Percentiles rank a stretch among this genome's conserved stretches.
Conservation (phyloP, 2,113 vertebrate genomes). For the Elephas maximus region DNA sequence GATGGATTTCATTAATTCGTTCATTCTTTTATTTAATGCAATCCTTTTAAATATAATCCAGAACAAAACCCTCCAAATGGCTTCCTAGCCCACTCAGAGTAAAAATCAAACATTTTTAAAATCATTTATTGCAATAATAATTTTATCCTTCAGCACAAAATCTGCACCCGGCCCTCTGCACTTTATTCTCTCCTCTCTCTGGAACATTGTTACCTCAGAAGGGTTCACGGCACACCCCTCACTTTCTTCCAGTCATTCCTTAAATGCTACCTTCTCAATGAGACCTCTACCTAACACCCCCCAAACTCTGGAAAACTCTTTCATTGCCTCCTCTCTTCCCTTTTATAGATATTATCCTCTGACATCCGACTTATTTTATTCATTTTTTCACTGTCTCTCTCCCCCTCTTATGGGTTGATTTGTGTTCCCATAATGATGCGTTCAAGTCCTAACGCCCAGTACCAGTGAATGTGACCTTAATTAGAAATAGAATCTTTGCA, state of each 20-base stretch:
- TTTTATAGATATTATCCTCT: background rate
- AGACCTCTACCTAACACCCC: background rate
- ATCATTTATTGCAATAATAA: background rate
- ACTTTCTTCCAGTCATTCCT: background rate
- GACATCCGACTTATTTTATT: background rate
- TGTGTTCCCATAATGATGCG: background rate
- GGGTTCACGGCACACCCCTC: no score
- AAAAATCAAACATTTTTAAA: background rate
- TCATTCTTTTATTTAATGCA: background rate
- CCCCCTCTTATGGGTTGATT: background rate
- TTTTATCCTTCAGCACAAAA: background rate
- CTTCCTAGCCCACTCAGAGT: background rate
- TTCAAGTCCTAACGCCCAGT: background rate
- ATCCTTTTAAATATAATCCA: background rate
- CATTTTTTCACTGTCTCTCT: background rate
- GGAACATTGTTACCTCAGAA: background rate
- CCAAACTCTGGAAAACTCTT: background rate
- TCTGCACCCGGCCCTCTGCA: rapidly evolving
- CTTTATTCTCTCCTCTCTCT: background rate
- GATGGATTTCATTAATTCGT: background rate
- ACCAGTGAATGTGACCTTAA: background rate
- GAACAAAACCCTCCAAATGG: background rate
- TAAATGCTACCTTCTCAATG: background rate
- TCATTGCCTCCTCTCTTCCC: background rate
- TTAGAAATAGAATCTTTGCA: background rate